Evolutionary conservation across 2,113 vertebrate genomes (phyloP).

Genomic region (Oxyruncus cristatus): DNA sequence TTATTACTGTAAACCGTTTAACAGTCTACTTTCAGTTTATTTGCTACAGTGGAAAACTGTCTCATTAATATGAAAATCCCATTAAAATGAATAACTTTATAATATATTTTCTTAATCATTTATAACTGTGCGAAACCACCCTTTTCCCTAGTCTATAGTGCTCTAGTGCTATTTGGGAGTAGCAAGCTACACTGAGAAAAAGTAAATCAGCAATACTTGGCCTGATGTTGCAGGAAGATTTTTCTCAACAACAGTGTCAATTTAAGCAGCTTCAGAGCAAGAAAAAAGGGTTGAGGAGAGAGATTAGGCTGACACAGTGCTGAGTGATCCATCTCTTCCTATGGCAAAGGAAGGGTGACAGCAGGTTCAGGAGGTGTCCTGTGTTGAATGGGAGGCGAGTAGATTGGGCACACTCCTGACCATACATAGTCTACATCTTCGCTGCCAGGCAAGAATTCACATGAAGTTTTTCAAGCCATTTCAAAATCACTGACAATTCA

Average conservation of each 20-base stretch:
- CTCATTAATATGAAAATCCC: background rate
- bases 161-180: background rate
- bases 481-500: background rate
- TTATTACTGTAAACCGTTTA: background rate
- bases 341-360: background rate
- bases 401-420: background rate
- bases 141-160: background rate
- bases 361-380: background rate
- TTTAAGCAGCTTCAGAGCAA: background rate
- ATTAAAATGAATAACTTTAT: background rate
- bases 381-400: fast-evolving
- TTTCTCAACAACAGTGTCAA: background rate
- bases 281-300: background rate
- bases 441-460: fast-evolving
- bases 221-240: background rate
- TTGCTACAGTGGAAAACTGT: background rate
- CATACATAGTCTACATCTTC: background rate
- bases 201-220: background rate
- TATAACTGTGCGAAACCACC: background rate
- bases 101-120: background rate
- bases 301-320: too few species aligned
- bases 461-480: background rate
- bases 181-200: background rate
- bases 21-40: background rate
- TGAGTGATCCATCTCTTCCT: background rate